Evolutionary conservation across 2,888 invertebrate species (phyloP).

Genomic region (Acronicta leporina): DNA sequence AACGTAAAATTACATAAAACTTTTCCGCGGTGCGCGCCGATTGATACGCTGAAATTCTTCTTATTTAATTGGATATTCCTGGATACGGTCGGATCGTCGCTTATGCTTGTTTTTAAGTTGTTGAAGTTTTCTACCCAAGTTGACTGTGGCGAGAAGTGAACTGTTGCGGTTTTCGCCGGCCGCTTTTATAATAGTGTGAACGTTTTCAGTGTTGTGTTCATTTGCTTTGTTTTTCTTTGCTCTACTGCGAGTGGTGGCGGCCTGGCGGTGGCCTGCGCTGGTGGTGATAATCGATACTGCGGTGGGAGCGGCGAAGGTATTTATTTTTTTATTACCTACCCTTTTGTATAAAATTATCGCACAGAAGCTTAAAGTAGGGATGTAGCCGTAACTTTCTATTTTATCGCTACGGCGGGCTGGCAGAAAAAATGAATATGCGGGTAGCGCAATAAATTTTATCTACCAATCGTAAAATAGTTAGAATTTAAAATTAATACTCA

Average conservation of each 20-base stretch:
- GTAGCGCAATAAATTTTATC: slow-evolving; percentile 32
- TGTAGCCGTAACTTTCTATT: slow-evolving; percentile 16
- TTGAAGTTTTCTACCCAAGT: slow-evolving; percentile 73
- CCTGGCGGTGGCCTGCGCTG: slow-evolving; percentile 77
- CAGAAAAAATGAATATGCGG: slow-evolving; percentile 20
- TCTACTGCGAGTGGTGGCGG: slow-evolving; percentile 75
- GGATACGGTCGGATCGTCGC: slow-evolving; percentile 52
- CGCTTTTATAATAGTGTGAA: slow-evolving; percentile 73
- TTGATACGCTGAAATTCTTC: slow-evolving; percentile 54
- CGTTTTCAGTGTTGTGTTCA: slow-evolving; percentile 79
- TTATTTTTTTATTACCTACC: slow-evolving; percentile 63
- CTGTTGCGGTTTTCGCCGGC: slow-evolving; percentile 77
- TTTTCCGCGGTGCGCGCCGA: slow-evolving; percentile 80
- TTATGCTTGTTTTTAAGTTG: slow-evolving; percentile 72
- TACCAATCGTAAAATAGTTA: background rate
- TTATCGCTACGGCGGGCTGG: slow-evolving; percentile 6
- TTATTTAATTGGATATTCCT: slow-evolving; percentile 48
- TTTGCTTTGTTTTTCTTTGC: slow-evolving; percentile 85
- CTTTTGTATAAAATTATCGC: slow-evolving; percentile 41
- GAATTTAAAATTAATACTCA: slow-evolving; percentile 5
- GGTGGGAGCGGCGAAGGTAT: slow-evolving; percentile 86
- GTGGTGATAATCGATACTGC: slow-evolving; percentile 86
- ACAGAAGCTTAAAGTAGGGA: slow-evolving; percentile 8
- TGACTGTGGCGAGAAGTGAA: slow-evolving; percentile 75
- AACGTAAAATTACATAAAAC: slow-evolving; percentile 81